Conservation (phyloP, 2,888 invertebrate species). For the Drosophila meridionalis region DNA sequence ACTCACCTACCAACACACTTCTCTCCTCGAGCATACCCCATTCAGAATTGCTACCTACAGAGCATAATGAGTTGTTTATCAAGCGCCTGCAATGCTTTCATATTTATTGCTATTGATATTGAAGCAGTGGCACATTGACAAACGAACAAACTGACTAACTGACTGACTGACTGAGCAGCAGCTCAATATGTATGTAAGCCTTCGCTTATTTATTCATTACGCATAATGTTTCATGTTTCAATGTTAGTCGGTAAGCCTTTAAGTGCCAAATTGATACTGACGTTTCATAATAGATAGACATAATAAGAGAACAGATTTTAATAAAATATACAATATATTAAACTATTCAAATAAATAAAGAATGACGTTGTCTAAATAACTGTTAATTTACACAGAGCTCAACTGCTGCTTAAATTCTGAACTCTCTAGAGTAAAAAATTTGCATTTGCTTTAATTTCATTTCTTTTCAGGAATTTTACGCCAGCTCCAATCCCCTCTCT, state of each 20-base stretch:
- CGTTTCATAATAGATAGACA: not conserved
- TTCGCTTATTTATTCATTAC: slow-evolving; percentile 33
- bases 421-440: not conserved
- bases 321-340: not conserved
- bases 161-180: slow-evolving; percentile 15
- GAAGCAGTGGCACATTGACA: slow-evolving; percentile 30
- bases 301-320: not conserved
- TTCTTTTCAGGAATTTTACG: not conserved
- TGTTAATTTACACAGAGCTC: not conserved
- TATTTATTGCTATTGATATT: slow-evolving; percentile 44
- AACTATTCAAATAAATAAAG: not conserved
- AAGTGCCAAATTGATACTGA: slow-evolving; percentile 27
- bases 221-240: slow-evolving; percentile 14
- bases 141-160: slow-evolving; percentile 3
- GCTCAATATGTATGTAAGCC: slow-evolving; percentile 27
- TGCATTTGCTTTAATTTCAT: slow-evolving; percentile 2
- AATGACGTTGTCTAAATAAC: not conserved
- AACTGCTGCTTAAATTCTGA: not conserved
- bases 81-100: slow-evolving; percentile 55
- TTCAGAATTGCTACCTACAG: not conserved
- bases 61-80: slow-evolving; percentile 69
- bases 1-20: not conserved
- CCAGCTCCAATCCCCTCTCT: not conserved
- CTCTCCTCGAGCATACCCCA: not conserved
- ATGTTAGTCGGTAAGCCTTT: slow-evolving; percentile 28